Evolutionary conservation across 2,888 invertebrate species (phyloP).

Genomic region (Gryllus longicercus): DNA sequence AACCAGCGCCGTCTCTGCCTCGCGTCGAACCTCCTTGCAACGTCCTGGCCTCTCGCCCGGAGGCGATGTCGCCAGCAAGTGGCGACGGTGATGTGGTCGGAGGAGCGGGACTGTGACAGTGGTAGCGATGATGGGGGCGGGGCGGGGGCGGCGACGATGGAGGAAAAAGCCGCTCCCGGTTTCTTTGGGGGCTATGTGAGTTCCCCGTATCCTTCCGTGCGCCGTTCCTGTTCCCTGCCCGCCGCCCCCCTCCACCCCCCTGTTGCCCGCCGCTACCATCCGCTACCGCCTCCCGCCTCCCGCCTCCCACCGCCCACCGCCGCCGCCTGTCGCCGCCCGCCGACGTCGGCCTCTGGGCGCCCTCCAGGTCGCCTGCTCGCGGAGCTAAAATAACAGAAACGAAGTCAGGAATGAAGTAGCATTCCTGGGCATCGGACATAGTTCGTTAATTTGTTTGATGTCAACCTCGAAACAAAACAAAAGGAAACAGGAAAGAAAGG

Average conservation of each 20-base stretch:
- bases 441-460: constrained; percentile 10
- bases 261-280: no score
- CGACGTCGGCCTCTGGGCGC: not conserved
- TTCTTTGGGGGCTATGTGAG: not conserved
- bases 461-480: not conserved
- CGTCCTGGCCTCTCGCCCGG: no score
- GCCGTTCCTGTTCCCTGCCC: no score
- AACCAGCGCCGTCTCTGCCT: no score
- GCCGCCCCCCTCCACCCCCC: no score
- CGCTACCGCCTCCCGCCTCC: no score
- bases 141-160: not conserved
- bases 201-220: not conserved
- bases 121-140: not conserved
- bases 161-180: not conserved
- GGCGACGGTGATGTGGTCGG: not conserved
- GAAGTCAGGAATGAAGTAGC: constrained; percentile 17
- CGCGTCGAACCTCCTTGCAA: no score
- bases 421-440: constrained; percentile 17
- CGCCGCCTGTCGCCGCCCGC: no score
- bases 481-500: not conserved
- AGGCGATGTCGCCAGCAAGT: no score
- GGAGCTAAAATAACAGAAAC: constrained; percentile 17
- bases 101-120: not conserved
- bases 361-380: not conserved
- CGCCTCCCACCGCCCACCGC: no score